Evolutionary conservation across 2,797 vertebrate genomes (phyloP), one percentile per base, ranked within the genome.

Genomic region (Chaetophractus vellerosus): DNA sequence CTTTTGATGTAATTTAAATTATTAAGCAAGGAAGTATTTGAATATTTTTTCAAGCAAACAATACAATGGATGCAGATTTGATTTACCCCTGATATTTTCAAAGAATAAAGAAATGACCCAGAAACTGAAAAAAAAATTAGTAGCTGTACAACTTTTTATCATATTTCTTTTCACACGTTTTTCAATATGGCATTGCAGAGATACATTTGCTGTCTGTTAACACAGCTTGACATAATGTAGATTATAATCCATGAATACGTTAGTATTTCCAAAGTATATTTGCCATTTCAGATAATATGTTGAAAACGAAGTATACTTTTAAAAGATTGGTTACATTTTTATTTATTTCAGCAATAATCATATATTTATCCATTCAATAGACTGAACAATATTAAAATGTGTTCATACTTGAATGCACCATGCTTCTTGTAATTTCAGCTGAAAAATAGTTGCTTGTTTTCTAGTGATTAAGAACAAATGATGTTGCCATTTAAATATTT

Each of bases 91-190:
- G 95, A 94, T 76, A 96, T 93, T 97, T 97, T 96, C 89, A 95
- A 96, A 98, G 96, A 94, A 96, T 68, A 96, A 98, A 96, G 75
- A 97, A 95, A 96, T 98, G 97, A 97, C 96, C 94, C 93, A 96
- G 85, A 96, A 95, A 94, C 92, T 96, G 79, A 87, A 92, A 71
- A 85, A 88, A 72, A 94, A 96, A 50, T 79, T 85, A 9, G 52
- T 75, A 55, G 33, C 82, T 92, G 76, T 92, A 88, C 93, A 95
- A 85, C 76, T 97, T 96, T 96, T 95, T 88, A 45, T 97, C 79
- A 52, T 91, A 72, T 97, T 98, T 97, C 79, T 80, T 96, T 96
- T 96, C 59, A 71, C 72, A 68, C 71, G 93, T 96, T 96, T 95
- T 97, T 95, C 64, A 90, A 52, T 88, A 61, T 95, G 90, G 61